These are phyloP conservation scores for Philaethria dido DNA, from an alignment of 2,888 invertebrate genomes.

Conservation along the genomic window DNA sequence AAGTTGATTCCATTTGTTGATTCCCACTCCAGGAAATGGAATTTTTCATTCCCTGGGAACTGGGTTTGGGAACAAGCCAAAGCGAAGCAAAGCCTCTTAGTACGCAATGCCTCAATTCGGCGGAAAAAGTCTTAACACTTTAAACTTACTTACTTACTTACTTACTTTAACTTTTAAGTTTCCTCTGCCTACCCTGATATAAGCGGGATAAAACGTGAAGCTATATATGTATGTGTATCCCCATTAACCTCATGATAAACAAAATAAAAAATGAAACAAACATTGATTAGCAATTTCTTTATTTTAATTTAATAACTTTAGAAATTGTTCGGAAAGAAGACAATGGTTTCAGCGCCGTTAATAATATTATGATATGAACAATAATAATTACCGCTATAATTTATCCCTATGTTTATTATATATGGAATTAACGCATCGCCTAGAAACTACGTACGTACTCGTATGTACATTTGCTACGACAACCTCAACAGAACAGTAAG, in stretches of 20 bases:
- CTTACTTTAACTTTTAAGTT: no score
- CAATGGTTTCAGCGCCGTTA: conserved; percentile 85
- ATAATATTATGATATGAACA: conserved; percentile 88
- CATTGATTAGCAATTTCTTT: conserved; percentile 82
- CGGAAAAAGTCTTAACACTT: no score
- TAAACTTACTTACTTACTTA: no score
- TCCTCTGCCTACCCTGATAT: no score
- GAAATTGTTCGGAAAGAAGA: conserved; percentile 91
- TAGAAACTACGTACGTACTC: conserved; percentile 65
- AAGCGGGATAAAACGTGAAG: no score
- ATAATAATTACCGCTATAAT: conserved; percentile 83
- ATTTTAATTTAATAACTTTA: conserved; percentile 87
- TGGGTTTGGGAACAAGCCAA: no score
- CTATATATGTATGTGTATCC: no score
- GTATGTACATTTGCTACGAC: conserved; percentile 65
- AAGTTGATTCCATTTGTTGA: no score
- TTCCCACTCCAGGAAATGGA: no score
- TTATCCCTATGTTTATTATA: conserved; percentile 74
- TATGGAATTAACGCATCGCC: conserved; percentile 78
- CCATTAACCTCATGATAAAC: background rate
- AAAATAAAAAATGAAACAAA: conserved; percentile 48
- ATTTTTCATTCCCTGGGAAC: no score
- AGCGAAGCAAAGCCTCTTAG: no score
- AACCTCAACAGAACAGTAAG: conserved; percentile 27
- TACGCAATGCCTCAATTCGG: no score